Evolutionary conservation across 2,888 invertebrate genomes (phyloP).

Genomic region (Hyppa rectilinea): DNA sequence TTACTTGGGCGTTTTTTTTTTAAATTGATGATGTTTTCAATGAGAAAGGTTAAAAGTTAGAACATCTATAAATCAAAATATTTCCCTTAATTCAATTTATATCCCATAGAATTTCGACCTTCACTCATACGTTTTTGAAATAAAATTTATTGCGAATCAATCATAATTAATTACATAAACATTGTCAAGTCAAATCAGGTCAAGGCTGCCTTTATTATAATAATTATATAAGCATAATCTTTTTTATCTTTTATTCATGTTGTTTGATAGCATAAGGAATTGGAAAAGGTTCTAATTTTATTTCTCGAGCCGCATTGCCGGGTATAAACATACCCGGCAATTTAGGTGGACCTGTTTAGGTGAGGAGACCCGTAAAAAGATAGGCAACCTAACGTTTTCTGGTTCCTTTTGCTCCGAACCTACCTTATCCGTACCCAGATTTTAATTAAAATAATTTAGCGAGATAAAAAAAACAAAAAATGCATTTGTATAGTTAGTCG

Average conservation of each 20-base stretch:
- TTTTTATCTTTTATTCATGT: background rate
- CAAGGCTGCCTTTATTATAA: background rate
- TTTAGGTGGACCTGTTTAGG: too few species aligned
- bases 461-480: too few species aligned
- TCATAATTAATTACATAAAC: background rate
- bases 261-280: too few species aligned
- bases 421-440: too few species aligned
- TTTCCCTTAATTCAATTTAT: too few species aligned
- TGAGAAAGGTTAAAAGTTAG: background rate
- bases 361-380: background rate
- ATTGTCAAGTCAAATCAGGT: background rate
- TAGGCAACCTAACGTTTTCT: background rate
- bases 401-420: background rate
- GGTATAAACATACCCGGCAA: too few species aligned
- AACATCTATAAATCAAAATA: background rate
- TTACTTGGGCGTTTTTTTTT: too few species aligned
- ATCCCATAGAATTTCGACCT: background rate
- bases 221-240: background rate
- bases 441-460: background rate
- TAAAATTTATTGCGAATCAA: background rate
- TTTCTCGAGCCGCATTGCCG: background rate
- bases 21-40: background rate
- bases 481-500: too few species aligned
- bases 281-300: background rate
- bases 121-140: background rate